These are phyloP conservation scores for Aphis craccivora DNA, from an alignment of 1,140 invertebrate species.

Conservation along the genomic window DNA sequence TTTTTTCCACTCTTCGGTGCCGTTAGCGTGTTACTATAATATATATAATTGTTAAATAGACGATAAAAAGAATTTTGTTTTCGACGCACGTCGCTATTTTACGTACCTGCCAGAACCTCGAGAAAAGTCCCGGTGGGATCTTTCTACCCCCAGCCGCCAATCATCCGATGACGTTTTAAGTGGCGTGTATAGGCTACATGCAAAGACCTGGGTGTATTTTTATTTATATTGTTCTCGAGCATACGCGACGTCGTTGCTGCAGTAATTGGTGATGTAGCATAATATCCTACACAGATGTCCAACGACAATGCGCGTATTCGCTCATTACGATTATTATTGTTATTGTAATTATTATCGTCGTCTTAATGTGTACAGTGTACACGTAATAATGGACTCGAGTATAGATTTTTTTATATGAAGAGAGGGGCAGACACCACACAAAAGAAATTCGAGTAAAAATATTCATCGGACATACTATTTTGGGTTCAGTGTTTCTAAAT, in stretches of 20 bases:
- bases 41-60: slow-evolving; percentile 8
- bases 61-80: background rate
- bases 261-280: background rate
- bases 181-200: background rate
- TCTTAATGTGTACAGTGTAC: background rate
- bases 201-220: background rate
- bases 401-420: background rate
- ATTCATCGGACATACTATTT: background rate
- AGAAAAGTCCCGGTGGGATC: background rate
- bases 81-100: background rate
- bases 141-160: background rate
- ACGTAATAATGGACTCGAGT: background rate
- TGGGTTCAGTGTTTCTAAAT: background rate
- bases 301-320: background rate
- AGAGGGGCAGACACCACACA: background rate
- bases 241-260: background rate
- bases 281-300: background rate
- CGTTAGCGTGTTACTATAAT: background rate
- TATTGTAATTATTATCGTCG: background rate
- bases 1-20: background rate
- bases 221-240: background rate
- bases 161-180: background rate
- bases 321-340: slow-evolving; percentile 1
- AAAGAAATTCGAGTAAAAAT: background rate
- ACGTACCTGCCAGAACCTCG: background rate